A percentile compares a stretch with the other conserved stretches of the same genome.
Evolutionary conservation across 92 coral and sea anemone species (phyloP).

Genomic region (Chrysogorgia sp.): DNA sequence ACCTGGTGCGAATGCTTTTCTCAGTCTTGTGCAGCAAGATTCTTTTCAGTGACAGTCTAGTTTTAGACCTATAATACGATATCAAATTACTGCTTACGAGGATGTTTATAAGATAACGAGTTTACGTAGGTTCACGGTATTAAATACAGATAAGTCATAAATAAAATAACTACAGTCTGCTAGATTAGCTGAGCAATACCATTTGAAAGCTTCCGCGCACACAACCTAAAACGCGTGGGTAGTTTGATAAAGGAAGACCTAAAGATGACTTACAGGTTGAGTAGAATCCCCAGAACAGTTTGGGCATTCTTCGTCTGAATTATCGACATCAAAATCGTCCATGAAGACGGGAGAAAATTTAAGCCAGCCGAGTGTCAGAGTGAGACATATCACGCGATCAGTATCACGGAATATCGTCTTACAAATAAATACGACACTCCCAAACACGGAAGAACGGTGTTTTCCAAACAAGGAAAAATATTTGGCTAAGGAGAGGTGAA

Average conservation of each 20-base stretch:
- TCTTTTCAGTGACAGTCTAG: too few species aligned
- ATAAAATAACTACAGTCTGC: too few species aligned
- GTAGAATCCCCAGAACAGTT: slow-evolving; percentile 40
- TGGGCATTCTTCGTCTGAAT: slow-evolving; percentile 18
- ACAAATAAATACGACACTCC: background rate
- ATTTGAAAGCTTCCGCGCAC: too few species aligned
- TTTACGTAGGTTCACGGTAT: slow-evolving; percentile 5
- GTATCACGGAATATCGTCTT: background rate
- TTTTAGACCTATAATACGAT: too few species aligned
- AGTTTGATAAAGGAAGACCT: too few species aligned
- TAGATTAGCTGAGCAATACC: too few species aligned
- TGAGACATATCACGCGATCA: background rate
- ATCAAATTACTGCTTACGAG: background rate
- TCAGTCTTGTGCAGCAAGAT: too few species aligned
- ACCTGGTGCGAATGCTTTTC: too few species aligned
- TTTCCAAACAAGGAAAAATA: background rate
- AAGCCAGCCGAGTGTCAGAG: background rate
- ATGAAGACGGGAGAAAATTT: background rate
- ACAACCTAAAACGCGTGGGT: too few species aligned
- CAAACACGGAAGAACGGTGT: background rate
- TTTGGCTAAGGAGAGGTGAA: background rate
- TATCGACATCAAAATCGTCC: slow-evolving; percentile 14
- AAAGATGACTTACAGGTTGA: slow-evolving; percentile 25
- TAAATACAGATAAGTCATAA: too few species aligned
- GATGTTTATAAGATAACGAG: background rate